These are phyloP conservation scores for Synergus laeviventris DNA, from an alignment of 2,888 invertebrate species.

Conservation along the genomic window DNA sequence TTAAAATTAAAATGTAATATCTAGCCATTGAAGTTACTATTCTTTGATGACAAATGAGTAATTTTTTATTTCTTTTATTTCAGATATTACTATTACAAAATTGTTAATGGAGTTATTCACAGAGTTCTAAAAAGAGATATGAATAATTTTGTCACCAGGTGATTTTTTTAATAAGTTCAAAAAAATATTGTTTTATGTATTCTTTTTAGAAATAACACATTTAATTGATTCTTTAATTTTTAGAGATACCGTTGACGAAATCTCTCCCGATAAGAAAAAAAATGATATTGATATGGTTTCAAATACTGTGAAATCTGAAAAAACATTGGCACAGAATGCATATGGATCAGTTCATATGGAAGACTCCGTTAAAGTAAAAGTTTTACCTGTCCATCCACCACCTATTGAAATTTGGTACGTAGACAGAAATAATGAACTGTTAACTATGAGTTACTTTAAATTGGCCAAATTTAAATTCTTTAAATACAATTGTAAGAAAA, in stretches of 20 bases:
- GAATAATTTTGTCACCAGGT: background rate
- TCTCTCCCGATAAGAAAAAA: background rate
- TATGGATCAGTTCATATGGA: background rate
- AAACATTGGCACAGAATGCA: background rate
- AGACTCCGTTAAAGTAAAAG: constrained; percentile 1
- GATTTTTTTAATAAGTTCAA: background rate
- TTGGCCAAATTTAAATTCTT: background rate
- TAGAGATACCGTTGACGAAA: background rate
- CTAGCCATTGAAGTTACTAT: background rate
- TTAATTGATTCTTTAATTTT: background rate
- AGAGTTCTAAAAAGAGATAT: background rate
- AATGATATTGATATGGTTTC: background rate
- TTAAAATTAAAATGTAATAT: background rate
- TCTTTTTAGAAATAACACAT: background rate
- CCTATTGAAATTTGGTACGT: constrained; percentile 18
- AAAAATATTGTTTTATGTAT: background rate
- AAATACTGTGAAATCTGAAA: background rate
- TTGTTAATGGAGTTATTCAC: constrained; percentile 21
- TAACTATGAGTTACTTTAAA: background rate
- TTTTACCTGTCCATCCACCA: constrained; percentile 8
- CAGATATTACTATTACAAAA: constrained; percentile 19
- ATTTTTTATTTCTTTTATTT: background rate
- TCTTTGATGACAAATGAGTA: background rate
- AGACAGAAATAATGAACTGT: background rate
- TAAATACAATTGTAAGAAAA: background rate